These are phyloP conservation scores for Blastobasis lacticolella DNA, from an alignment of 2,888 invertebrate genomes.

Conservation along the genomic window DNA sequence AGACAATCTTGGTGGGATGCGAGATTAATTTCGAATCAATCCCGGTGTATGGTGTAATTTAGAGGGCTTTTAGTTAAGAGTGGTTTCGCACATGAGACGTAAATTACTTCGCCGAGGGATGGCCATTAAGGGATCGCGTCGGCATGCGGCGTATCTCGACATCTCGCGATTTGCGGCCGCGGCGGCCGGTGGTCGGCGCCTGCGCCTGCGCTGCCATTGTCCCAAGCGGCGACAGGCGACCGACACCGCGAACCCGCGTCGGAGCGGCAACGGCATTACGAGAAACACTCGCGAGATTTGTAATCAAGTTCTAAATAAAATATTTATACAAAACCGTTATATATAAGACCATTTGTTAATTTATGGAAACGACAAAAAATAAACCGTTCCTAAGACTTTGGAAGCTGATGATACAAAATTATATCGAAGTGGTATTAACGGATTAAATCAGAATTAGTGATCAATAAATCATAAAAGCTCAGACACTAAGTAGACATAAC, in stretches of 20 bases:
- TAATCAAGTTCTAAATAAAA: too few species aligned
- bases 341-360: too few species aligned
- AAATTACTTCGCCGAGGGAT: conserved; percentile 63
- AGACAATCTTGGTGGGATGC: conserved; percentile 34
- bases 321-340: too few species aligned
- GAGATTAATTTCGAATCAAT: conserved; percentile 68
- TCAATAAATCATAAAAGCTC: conserved; percentile 43
- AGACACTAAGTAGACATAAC: conserved; percentile 43
- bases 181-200: conserved; percentile 57
- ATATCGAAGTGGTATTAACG: conserved; percentile 7
- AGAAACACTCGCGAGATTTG: too few species aligned
- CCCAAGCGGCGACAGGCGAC: too few species aligned
- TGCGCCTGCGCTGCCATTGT: not conserved
- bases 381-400: not conserved
- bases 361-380: too few species aligned
- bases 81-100: conserved; percentile 70
- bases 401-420: conserved; percentile 9
- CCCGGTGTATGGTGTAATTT: conserved; percentile 62
- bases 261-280: too few species aligned
- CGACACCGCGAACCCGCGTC: too few species aligned
- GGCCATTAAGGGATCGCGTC: conserved; percentile 61
- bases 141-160: conserved; percentile 63
- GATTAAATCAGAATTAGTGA: conserved; percentile 37
- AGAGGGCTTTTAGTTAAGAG: conserved; percentile 68
- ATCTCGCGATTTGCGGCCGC: conserved; percentile 67